phyloP scores from a whole-genome alignment of 1,140 invertebrate genomes.

The Meteorus sp. region DNA sequence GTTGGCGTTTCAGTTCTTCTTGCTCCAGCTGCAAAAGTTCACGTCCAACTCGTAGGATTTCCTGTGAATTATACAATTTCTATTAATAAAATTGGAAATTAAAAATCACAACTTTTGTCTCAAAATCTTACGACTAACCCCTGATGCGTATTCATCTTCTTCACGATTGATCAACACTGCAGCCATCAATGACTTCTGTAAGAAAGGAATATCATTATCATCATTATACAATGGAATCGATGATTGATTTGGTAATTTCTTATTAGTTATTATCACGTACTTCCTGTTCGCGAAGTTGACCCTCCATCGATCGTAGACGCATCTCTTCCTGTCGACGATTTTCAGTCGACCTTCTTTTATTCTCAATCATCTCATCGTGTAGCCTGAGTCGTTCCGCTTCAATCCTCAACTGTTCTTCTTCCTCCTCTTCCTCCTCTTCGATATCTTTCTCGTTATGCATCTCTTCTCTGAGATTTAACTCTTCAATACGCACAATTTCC shows the following conservation, averaged over 20 bases:
- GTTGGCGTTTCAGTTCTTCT: conserved; percentile 74
- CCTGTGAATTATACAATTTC: conserved; percentile 50
- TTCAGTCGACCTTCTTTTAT: conserved; percentile 41
- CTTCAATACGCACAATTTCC: conserved; percentile 28
- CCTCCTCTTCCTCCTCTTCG: neutral
- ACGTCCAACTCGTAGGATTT: conserved; percentile 75
- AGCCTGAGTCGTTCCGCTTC: conserved; percentile 41
- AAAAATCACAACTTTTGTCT: neutral
- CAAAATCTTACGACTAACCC: conserved; percentile 38
- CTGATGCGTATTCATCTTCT: conserved; percentile 49
- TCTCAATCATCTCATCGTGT: conserved; percentile 39
- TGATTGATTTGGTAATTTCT: neutral
- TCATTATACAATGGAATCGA: neutral
- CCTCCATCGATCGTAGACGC: conserved; percentile 61
- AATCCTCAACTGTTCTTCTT: conserved; percentile 40
- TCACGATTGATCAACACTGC: conserved; percentile 36
- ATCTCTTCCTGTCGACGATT: conserved; percentile 52
- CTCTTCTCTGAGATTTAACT: conserved; percentile 29
- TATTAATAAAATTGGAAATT: conserved; percentile 9
- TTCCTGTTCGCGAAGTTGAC: conserved; percentile 63
- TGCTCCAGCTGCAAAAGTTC: conserved; percentile 75
- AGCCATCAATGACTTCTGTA: conserved; percentile 38
- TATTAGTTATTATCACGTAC: conserved; percentile 41
- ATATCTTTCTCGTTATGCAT: neutral
- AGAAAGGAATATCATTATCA: conserved; percentile 27